A percentile compares a stretch with the other conserved stretches of the same genome.
These are phyloP conservation scores for Myiagra hebetior DNA, from an alignment of 2,113 vertebrate genomes.

Conservation along the genomic window DNA sequence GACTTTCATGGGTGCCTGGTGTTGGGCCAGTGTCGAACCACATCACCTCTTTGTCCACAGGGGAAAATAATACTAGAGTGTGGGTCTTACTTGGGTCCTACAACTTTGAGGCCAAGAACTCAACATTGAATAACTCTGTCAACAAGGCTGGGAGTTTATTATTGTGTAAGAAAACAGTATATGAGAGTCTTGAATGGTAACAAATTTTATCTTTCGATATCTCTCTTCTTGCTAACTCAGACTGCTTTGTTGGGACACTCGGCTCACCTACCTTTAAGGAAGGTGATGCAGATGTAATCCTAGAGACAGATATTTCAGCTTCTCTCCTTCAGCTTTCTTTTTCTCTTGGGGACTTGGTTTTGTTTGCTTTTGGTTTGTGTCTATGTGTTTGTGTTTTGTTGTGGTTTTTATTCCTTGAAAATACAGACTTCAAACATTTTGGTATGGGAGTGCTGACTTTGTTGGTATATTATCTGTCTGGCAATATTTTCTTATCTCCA, in stretches of 20 bases:
- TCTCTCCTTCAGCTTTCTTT: neutral
- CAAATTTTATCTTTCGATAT: neutral
- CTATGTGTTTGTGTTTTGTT: neutral
- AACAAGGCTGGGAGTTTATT: neutral
- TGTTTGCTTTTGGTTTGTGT: neutral
- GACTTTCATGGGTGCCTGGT: fast-evolving
- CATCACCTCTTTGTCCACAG: neutral
- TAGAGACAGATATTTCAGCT: neutral
- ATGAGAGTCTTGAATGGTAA: neutral
- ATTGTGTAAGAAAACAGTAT: neutral
- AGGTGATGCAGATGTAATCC: neutral
- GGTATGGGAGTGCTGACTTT: neutral
- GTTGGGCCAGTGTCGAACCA: neutral
- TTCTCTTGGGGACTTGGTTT: neutral
- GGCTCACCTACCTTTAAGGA: neutral
- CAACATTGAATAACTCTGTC: neutral
- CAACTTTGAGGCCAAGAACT: neutral
- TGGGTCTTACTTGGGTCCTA: neutral
- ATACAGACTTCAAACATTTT: neutral
- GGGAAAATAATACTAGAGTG: neutral
- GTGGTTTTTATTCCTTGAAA: neutral
- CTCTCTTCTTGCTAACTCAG: neutral
- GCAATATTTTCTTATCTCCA: neutral
- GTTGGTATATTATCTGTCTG: neutral
- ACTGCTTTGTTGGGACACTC: neutral